A percentile compares a stretch with the other conserved stretches of the same genome.
Conservation (phyloP, 2,113 vertebrate species). For the Caracal caracal region DNA sequence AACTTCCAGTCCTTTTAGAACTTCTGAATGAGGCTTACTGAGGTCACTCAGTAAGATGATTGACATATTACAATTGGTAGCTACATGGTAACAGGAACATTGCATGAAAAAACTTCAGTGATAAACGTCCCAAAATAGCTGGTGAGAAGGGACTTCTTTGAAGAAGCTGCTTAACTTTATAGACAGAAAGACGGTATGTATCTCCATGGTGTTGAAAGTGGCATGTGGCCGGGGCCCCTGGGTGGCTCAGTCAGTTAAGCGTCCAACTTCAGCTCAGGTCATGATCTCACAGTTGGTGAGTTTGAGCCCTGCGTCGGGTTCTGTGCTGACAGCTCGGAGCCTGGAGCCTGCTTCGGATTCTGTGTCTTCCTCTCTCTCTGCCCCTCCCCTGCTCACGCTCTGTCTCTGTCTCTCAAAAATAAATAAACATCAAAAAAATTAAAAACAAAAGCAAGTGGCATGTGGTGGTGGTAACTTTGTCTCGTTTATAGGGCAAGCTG, state of each 20-base stretch:
- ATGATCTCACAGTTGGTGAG: too few relatives aligned
- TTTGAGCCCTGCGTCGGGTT: too few relatives aligned
- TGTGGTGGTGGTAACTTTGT: neutral
- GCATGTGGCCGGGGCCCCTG: neutral
- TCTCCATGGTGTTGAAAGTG: neutral
- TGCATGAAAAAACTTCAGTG: neutral
- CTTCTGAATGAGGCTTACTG: neutral
- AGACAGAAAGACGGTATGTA: neutral
- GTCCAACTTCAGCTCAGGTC: too few relatives aligned
- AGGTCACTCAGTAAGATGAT: neutral
- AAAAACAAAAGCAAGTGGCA: neutral
- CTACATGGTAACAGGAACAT: neutral
- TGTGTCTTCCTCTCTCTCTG: too few relatives aligned
- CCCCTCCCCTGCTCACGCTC: too few relatives aligned
- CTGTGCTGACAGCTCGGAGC: too few relatives aligned
- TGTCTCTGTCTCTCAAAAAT: too few relatives aligned
- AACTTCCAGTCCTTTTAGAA: constrained; percentile 15
- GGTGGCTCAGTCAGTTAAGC: too few relatives aligned
- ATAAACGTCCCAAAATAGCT: neutral
- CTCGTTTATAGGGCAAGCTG: neutral
- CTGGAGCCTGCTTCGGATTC: too few relatives aligned
- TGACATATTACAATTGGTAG: constrained; percentile 15
- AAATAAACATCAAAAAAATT: too few relatives aligned
- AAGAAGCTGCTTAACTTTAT: neutral
- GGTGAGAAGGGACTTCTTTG: neutral